Percentiles rank a stretch among this genome's conserved stretches.
phyloP scores from a whole-genome alignment of 2,113 vertebrate genomes.

The Spheniscus mendiculus region DNA sequence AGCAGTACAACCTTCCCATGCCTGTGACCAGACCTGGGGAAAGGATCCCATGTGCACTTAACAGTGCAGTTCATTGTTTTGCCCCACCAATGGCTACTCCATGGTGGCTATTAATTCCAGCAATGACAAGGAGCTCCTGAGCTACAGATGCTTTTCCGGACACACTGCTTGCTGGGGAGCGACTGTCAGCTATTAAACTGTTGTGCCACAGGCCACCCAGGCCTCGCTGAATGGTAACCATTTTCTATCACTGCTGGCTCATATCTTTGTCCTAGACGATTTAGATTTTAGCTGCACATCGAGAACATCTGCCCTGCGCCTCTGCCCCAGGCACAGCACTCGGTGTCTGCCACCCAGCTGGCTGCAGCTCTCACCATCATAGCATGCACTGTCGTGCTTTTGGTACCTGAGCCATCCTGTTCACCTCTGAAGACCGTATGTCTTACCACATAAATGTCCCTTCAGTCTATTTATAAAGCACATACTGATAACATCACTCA shows the following conservation, averaged over 20 bases:
- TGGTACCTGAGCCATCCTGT: not conserved
- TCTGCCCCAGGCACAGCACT: not conserved
- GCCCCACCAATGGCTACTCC: not conserved
- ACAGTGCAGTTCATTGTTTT: not conserved
- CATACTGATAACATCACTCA: not conserved
- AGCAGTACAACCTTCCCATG: not conserved
- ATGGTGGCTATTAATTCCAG: not conserved
- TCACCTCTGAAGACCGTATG: not conserved
- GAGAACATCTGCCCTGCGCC: not conserved
- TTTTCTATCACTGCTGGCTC: not conserved
- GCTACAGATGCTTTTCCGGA: not conserved
- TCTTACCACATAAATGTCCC: not conserved
- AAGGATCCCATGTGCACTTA: not conserved
- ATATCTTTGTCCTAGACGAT: not conserved
- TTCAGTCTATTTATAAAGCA: not conserved
- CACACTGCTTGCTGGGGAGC: not conserved
- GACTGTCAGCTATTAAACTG: not conserved
- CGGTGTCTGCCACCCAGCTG: accelerated
- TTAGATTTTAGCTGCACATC: not conserved
- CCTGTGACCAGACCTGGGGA: not conserved
- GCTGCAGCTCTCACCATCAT: not conserved
- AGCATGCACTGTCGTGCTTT: not conserved
- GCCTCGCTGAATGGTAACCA: not conserved
- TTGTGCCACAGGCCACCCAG: not conserved
- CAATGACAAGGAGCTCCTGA: not conserved